These are phyloP conservation scores for Pristionchus entomophagus DNA, from an alignment of 2,888 invertebrate genomes.

Conservation along the genomic window DNA sequence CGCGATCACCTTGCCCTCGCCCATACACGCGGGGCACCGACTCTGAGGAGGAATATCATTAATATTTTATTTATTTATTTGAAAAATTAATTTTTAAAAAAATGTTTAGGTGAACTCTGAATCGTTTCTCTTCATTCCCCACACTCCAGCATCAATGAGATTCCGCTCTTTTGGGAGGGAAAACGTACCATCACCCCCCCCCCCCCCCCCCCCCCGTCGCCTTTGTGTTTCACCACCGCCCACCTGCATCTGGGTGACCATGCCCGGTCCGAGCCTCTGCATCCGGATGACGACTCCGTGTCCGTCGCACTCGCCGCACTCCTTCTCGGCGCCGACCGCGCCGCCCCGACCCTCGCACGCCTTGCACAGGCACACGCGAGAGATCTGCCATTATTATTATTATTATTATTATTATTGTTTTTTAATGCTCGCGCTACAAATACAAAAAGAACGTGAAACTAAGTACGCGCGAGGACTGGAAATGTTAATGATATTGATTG, in stretches of 20 bases:
- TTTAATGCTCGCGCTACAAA: too few species aligned
- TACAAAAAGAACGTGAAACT: too few species aligned
- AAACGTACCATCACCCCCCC: neutral
- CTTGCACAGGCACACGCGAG: slow-evolving; percentile 95
- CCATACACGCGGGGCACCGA: slow-evolving; percentile 84
- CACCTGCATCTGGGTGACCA: slow-evolving; percentile 90
- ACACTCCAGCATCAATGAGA: too few species aligned
- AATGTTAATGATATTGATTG: too few species aligned
- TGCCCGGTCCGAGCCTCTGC: slow-evolving; percentile 83
- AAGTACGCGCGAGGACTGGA: too few species aligned
- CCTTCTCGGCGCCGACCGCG: slow-evolving; percentile 91
- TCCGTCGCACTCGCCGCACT: slow-evolving; percentile 90
- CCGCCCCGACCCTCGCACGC: slow-evolving; percentile 91
- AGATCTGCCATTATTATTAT: too few species aligned
- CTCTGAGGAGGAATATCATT: neutral
- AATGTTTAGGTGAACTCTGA: too few species aligned
- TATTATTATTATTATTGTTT: too few species aligned
- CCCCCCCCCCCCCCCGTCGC: neutral
- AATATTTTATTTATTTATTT: too few species aligned
- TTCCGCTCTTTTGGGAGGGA: too few species aligned
- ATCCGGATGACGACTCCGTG: slow-evolving; percentile 86
- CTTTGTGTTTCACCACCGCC: neutral
- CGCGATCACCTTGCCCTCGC: slow-evolving; percentile 83
- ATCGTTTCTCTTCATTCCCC: too few species aligned
- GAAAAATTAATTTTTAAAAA: too few species aligned